phyloP scores from a whole-genome alignment of 2,113 vertebrate genomes.

The Aviceda subcristata region DNA sequence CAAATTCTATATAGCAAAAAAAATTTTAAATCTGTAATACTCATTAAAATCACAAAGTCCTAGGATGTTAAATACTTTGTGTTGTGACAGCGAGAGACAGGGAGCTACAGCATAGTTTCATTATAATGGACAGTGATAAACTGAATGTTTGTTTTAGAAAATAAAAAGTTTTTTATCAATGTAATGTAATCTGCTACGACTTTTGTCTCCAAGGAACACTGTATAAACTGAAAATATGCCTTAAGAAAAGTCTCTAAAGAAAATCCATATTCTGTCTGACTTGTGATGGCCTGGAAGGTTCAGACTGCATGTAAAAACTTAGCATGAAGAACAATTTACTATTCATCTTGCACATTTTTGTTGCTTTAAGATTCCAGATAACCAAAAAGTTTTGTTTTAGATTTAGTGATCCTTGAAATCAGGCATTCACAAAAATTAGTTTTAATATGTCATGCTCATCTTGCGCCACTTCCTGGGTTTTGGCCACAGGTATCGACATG shows the following conservation, averaged over 20 bases:
- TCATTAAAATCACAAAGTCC: not conserved
- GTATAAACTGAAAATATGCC: not conserved
- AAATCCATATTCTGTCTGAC: not conserved
- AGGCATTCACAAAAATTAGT: not conserved
- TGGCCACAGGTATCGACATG: not conserved
- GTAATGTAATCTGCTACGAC: not conserved
- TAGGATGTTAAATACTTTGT: not conserved
- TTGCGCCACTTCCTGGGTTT: not conserved
- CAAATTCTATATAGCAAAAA: not conserved
- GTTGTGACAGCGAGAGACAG: not conserved
- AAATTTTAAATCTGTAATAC: not conserved
- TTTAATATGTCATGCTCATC: not conserved
- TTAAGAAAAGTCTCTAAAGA: not conserved
- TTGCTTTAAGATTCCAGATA: not conserved
- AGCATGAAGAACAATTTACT: not conserved
- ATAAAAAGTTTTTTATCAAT: not conserved
- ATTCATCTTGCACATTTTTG: not conserved
- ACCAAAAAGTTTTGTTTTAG: not conserved
- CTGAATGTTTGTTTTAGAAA: not conserved
- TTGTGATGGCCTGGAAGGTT: not conserved
- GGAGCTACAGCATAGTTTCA: accelerated
- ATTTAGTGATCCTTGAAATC: not conserved
- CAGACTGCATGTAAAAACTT: not conserved
- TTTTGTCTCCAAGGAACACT: not conserved
- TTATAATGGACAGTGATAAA: not conserved